phyloP scores from a whole-genome alignment of 1,140 invertebrate species.

The Platyscapa corneri region DNA sequence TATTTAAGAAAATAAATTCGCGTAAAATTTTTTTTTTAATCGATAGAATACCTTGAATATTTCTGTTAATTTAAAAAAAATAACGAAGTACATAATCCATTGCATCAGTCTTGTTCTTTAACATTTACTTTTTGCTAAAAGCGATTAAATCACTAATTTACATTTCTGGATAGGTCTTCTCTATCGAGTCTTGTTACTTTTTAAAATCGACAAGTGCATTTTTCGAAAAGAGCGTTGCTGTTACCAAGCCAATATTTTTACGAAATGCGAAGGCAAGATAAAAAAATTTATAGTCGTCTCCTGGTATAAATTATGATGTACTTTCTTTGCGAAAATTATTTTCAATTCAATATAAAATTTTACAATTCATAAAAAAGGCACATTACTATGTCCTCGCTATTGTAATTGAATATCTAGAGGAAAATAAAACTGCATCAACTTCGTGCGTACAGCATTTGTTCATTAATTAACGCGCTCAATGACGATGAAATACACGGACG shows the following conservation, averaged over 20 bases:
- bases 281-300: neutral
- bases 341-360: neutral
- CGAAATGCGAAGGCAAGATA: neutral
- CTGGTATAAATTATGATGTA: neutral
- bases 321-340: neutral
- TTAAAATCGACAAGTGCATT: neutral
- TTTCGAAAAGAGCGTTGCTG: neutral
- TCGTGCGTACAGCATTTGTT: neutral
- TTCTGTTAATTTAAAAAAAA: too few relatives aligned
- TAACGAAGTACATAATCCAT: too few relatives aligned
- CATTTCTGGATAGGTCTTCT: too few relatives aligned
- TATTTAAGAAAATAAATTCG: too few relatives aligned
- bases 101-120: too few relatives aligned
- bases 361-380: neutral
- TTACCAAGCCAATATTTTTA: neutral
- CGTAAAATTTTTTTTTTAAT: too few relatives aligned
- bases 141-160: too few relatives aligned
- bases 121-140: too few relatives aligned
- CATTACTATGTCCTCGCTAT: neutral
- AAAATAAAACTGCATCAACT: neutral
- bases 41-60: too few relatives aligned
- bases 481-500: neutral
- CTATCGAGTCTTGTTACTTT: too few relatives aligned
- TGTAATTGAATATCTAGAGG: neutral
- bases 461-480: constrained; percentile 10